phyloP scores from a whole-genome alignment of 2,888 invertebrate genomes.

The Drosophila cognata region DNA sequence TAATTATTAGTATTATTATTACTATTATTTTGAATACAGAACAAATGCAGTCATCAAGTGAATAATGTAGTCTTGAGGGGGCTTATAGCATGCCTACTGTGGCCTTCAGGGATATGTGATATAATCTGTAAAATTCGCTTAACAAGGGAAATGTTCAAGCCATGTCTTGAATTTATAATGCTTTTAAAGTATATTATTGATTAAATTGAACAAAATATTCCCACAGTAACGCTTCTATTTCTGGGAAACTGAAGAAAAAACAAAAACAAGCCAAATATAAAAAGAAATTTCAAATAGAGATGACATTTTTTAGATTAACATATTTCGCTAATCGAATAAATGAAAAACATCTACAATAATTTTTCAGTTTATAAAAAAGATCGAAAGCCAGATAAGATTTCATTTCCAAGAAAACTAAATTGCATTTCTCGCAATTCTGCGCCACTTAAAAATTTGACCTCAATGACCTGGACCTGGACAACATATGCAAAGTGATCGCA shows the following conservation, averaged over 20 bases:
- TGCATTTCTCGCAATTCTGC: conserved; percentile 22
- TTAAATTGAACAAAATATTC: neutral
- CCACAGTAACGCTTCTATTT: neutral
- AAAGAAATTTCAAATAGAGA: neutral
- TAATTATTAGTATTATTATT: neutral
- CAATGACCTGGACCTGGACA: conserved; percentile 24
- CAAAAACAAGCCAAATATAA: neutral
- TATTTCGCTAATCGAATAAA: neutral
- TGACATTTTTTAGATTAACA: neutral
- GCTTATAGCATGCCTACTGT: too few species aligned
- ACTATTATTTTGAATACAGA: neutral
- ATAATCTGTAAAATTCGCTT: neutral
- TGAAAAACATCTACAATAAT: neutral
- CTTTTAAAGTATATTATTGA: neutral
- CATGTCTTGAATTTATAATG: neutral
- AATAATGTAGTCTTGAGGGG: too few species aligned
- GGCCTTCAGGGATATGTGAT: too few species aligned
- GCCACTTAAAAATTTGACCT: conserved; percentile 46
- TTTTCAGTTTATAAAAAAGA: conserved; percentile 5
- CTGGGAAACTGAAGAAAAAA: neutral
- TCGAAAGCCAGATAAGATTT: conserved; percentile 4
- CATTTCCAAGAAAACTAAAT: conserved; percentile 38
- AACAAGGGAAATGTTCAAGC: neutral
- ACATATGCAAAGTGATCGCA: conserved; percentile 38
- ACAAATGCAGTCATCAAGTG: too few species aligned